phyloP scores from a whole-genome alignment of 2,888 invertebrate genomes.

The Eilema depressum region DNA sequence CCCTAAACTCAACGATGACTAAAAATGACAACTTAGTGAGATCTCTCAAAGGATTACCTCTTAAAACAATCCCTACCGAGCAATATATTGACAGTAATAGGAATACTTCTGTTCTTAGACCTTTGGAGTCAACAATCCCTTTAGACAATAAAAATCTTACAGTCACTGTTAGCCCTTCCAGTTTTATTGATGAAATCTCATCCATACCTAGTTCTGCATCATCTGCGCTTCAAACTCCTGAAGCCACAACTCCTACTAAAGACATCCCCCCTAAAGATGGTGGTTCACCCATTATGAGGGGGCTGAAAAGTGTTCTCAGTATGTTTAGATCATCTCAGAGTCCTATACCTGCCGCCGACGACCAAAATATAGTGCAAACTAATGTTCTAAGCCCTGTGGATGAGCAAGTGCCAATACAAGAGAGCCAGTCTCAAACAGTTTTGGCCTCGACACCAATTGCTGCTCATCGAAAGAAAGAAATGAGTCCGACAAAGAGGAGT shows the following conservation, averaged over 20 bases:
- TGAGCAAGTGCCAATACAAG: conserved; percentile 29
- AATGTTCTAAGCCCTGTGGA: conserved; percentile 35
- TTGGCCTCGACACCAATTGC: conserved; percentile 74
- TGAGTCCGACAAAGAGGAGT: conserved; percentile 62
- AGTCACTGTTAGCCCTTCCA: conserved; percentile 59
- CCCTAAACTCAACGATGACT: conserved; percentile 69
- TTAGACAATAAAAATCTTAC: conserved; percentile 59
- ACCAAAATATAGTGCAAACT: conserved; percentile 38
- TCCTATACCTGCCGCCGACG: conserved; percentile 68
- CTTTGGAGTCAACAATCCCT: conserved; percentile 56
- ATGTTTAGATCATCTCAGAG: conserved; percentile 82
- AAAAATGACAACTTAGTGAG: conserved; percentile 65
- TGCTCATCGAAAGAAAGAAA: conserved; percentile 60
- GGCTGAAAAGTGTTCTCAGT: conserved; percentile 77
- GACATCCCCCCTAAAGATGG: conserved; percentile 68
- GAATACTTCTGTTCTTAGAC: conserved; percentile 57
- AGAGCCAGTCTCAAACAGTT: conserved; percentile 40
- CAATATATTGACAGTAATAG: conserved; percentile 60
- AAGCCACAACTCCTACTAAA: conserved; percentile 79
- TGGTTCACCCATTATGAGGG: conserved; percentile 80
- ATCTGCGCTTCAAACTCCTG: conserved; percentile 71
- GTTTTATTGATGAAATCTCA: conserved; percentile 70
- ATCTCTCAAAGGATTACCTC: conserved; percentile 67
- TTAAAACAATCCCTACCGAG: conserved; percentile 67
- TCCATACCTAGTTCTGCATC: conserved; percentile 74